These are phyloP conservation scores for Otocyon megalotis DNA, from an alignment of 2,113 vertebrate genomes.

Conservation along the genomic window DNA sequence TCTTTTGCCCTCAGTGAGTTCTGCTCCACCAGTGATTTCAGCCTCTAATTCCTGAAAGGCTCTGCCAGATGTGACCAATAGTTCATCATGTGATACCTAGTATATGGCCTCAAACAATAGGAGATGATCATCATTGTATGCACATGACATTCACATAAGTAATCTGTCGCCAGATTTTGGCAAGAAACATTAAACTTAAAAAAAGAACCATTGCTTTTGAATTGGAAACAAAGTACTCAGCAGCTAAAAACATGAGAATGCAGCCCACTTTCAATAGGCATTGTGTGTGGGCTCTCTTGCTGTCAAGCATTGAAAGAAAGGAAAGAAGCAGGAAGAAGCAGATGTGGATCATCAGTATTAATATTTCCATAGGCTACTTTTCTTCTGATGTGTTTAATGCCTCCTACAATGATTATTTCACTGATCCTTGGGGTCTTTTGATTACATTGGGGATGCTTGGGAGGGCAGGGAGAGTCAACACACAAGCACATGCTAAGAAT, in stretches of 20 bases:
- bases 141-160: background rate
- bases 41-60: conserved; percentile 26
- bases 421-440: conserved; percentile 27
- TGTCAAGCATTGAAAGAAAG: conserved; percentile 67
- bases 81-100: background rate
- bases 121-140: background rate
- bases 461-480: background rate
- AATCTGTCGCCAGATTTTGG: conserved; percentile 13
- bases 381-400: conserved; percentile 31
- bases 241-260: conserved; percentile 1
- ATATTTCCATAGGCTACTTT: conserved; percentile 39
- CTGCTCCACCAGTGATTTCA: conserved; percentile 82
- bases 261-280: conserved; percentile 48
- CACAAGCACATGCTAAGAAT: background rate
- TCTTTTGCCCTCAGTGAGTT: conserved; percentile 84
- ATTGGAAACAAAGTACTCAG: conserved; percentile 53
- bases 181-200: background rate
- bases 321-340: conserved; percentile 40
- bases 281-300: conserved; percentile 60
- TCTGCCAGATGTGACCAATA: background rate
- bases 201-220: background rate
- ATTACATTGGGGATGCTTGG: background rate
- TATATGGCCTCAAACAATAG: background rate
- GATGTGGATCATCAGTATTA: conserved; percentile 57
- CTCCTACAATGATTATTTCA: background rate